A percentile compares a stretch with the other conserved stretches of the same genome.
Evolutionary conservation across 2,113 vertebrate species (phyloP).

Genomic region (Istiophorus platypterus): DNA sequence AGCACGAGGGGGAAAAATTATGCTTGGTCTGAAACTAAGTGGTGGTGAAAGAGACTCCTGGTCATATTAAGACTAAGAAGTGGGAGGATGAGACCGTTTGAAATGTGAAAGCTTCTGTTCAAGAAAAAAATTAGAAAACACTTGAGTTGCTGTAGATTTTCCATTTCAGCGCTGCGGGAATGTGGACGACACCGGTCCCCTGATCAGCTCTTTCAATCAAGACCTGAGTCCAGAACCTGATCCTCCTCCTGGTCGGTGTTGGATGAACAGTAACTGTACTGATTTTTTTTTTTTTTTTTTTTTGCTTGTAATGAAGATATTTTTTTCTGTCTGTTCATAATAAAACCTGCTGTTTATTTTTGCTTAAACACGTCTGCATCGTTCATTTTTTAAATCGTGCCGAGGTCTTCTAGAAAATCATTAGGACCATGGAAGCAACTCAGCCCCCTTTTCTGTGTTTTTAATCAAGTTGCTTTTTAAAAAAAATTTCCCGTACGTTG

Average conservation of each 20-base stretch:
- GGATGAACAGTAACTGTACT: not conserved
- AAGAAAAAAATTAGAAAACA: no score
- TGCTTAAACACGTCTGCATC: not conserved
- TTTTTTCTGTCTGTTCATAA: constrained; percentile 21
- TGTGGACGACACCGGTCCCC: not conserved
- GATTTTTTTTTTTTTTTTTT: fast-evolving
- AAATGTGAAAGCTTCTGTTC: not conserved
- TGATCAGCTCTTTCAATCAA: not conserved
- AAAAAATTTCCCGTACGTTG: no score
- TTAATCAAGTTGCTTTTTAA: no score
- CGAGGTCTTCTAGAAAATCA: no score
- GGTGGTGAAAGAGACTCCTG: not conserved
- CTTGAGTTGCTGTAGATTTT: no score
- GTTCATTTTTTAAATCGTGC: not conserved
- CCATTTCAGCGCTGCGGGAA: not conserved
- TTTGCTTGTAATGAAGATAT: constrained; percentile 8
- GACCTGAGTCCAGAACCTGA: not conserved
- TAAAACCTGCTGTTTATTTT: constrained; percentile 37
- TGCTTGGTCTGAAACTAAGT: no score
- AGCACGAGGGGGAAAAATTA: no score
- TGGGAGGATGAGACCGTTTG: no score
- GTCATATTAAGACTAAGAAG: no score
- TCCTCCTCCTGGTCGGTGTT: not conserved
- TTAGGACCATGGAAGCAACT: no score
- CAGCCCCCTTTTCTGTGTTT: no score